Percentiles rank a stretch among this genome's conserved stretches.
Conservation (phyloP, 2,888 invertebrate species). For the Esperia sulphurella region DNA sequence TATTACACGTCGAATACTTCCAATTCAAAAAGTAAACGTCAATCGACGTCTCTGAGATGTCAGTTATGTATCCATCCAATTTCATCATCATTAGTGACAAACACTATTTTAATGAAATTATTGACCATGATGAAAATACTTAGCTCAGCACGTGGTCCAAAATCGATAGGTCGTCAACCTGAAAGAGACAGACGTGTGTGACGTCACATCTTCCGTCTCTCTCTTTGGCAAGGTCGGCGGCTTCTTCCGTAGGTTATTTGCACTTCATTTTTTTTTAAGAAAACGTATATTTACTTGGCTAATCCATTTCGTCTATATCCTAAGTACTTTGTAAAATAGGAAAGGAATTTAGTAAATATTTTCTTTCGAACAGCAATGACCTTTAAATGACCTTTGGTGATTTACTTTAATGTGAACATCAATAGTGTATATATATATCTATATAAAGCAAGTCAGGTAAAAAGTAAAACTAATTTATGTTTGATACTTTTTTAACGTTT, state of each 20-base stretch:
- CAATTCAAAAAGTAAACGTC: no score
- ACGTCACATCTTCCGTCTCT: conserved; percentile 32
- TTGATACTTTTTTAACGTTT: no score
- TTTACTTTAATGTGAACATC: neutral
- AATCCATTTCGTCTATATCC: neutral
- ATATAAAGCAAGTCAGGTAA: no score
- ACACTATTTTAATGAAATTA: conserved; percentile 2
- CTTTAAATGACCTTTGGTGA: neutral
- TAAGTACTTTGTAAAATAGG: neutral
- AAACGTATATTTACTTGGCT: neutral
- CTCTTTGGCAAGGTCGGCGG: conserved; percentile 37
- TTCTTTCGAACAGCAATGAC: neutral
- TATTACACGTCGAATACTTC: no score
- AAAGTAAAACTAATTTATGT: no score
- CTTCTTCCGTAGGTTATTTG: conserved; percentile 40
- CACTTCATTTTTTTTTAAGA: conserved; percentile 26
- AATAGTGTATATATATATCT: no score
- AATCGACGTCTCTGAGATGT: no score
- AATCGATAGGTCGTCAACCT: conserved; percentile 32
- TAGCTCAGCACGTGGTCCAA: conserved; percentile 37
- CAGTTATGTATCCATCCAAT: no score
- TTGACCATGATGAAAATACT: conserved; percentile 1
- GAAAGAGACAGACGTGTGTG: conserved; percentile 27
- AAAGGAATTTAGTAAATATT: neutral
- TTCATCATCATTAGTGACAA: neutral